Conservation (phyloP, 2,797 vertebrate genomes). For the Cyclopterus lumpus region DNA sequence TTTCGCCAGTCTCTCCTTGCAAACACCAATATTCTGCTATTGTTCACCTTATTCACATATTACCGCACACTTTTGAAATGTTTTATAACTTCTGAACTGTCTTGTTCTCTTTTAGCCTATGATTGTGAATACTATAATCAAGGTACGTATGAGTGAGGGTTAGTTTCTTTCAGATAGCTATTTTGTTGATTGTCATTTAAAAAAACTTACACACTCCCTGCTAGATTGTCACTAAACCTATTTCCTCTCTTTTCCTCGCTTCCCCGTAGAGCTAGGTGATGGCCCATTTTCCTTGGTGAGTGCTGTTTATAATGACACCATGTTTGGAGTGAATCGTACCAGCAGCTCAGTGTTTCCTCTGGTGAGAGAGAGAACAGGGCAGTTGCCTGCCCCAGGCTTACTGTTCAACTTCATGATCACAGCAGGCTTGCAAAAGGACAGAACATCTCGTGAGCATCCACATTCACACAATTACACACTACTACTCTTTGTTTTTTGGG, state of each 20-base stretch:
- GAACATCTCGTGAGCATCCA: constrained; percentile 88
- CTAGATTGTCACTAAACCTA: constrained; percentile 13
- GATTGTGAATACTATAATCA: constrained; percentile 98
- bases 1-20: not conserved
- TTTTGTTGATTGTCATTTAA: constrained; percentile 6
- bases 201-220: constrained; percentile 1
- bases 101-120: constrained; percentile 87
- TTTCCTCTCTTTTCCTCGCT: constrained; percentile 35
- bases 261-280: constrained; percentile 89
- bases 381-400: constrained; percentile 78
- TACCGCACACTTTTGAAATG: constrained; percentile 30
- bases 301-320: constrained; percentile 87
- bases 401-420: constrained; percentile 98
- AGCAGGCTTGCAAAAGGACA: constrained; percentile 91
- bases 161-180: not conserved
- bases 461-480: not conserved
- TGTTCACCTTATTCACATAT: constrained; percentile 1
- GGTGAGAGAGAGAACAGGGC: constrained; percentile 79
- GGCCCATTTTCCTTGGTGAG: constrained; percentile 93
- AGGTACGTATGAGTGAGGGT: constrained; percentile 84
- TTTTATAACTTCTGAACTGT: constrained; percentile 12
- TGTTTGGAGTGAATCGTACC: constrained; percentile 92
- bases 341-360: constrained; percentile 91
- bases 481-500: not conserved
- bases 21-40: constrained; percentile 3